These are phyloP conservation scores for Zaprionus lineosus DNA, from an alignment of 2,888 invertebrate species.

Conservation along the genomic window DNA sequence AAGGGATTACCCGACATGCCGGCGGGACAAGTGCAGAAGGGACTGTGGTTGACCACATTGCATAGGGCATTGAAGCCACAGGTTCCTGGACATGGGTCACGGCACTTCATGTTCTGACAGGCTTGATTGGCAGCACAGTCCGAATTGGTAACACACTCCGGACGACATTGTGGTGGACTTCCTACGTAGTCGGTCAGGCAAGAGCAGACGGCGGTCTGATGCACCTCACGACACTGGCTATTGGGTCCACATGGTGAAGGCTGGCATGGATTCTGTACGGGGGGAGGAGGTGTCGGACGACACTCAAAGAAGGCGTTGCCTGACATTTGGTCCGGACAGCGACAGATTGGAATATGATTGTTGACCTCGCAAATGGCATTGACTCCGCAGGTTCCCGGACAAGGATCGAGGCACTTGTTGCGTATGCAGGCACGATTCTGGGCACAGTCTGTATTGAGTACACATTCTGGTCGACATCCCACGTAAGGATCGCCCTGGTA, in stretches of 20 bases:
- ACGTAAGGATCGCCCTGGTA: conserved; percentile 89
- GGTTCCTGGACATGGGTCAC: conserved; percentile 89
- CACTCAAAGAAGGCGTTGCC: conserved; percentile 92
- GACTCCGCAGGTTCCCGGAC: conserved; percentile 88
- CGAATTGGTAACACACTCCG: conserved; percentile 88
- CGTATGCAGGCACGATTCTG: conserved; percentile 87
- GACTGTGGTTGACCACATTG: conserved; percentile 89
- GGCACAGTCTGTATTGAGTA: conserved; percentile 89
- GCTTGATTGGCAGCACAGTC: conserved; percentile 88
- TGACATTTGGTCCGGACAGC: conserved; percentile 89
- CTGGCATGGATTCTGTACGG: conserved; percentile 85
- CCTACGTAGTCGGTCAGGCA: conserved; percentile 87
- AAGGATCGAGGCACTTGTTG: conserved; percentile 90
- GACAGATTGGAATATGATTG: conserved; percentile 90
- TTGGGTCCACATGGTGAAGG: conserved; percentile 89
- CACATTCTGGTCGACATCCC: conserved; percentile 90
- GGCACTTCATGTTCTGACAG: conserved; percentile 89
- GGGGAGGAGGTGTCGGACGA: conserved; percentile 83
- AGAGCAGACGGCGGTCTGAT: conserved; percentile 87
- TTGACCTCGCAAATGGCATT: conserved; percentile 91
- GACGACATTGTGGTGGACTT: conserved; percentile 88
- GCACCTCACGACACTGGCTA: conserved; percentile 87
- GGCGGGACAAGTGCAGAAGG: conserved; percentile 87
- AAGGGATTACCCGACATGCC: conserved; percentile 89
- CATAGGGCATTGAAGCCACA: conserved; percentile 89